Evolutionary conservation across 2,797 vertebrate genomes (phyloP), one percentile per base, ranked within the genome.

Genomic region (Takifugu rubripes): DNA sequence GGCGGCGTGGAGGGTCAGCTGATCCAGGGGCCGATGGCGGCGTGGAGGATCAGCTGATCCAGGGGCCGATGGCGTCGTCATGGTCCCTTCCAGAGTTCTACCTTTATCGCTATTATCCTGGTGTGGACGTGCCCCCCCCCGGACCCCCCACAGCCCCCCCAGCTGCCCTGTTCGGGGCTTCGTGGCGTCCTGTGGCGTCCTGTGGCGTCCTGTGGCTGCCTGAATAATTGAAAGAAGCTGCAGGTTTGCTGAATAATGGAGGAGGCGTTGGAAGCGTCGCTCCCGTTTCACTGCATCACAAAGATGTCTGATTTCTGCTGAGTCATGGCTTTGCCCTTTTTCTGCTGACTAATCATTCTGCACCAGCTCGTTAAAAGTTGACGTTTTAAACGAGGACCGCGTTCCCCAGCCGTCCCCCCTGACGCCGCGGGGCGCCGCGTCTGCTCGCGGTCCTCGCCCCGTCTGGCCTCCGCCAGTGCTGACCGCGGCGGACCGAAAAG

Each of bases 151-250:
- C 21, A 21, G 21, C 21, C 21, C 21, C 21, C 21, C 21, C 21
- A 21, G 21, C 21, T 21, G 21, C 21, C 21, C 21, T 21, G 21
- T 21, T 21, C 21, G 21, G 21, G 21, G 21, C 21, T 21, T 21
- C 31, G 7, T 33, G 31, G 31, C 7, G 3, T 8, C 7, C 3
- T 6, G 4, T 6, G 31, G 31, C 3, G 31, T 7, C 7, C 3
- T 3, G 31, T 0, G 31, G 31, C 5, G 5, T 33, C 31, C 31
- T 3, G 8, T 10, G 9, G 31, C 10, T 0, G 8, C 31, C 56
- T 83, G 57, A 81, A 82, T 82, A 66, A 86, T 84, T 84, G 50
- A 85, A 6, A 50, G 59, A 46, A 36, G 53, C 63, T 70, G 56
- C 57, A 51, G 48, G 49, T 21, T 15, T 21, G 15, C 64, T 78